Conservation (phyloP, 2,888 invertebrate species). For the Copidosoma aretas region DNA sequence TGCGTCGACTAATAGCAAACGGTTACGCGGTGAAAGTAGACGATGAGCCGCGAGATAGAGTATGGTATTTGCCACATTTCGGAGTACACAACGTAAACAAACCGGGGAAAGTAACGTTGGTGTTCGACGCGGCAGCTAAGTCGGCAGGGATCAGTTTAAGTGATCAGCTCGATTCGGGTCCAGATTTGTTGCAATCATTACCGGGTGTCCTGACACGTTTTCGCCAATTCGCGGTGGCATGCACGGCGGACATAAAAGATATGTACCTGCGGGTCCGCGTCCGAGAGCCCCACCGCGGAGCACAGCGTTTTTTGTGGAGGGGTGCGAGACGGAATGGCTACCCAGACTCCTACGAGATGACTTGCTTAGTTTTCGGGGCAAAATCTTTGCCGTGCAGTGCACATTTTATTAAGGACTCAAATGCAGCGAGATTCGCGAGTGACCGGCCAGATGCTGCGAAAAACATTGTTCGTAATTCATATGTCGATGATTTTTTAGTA, state of each 20-base stretch:
- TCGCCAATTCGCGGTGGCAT: conserved; percentile 28
- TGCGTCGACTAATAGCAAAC: neutral
- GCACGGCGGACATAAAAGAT: conserved; percentile 6
- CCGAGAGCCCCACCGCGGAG: conserved; percentile 1
- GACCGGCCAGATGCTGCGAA: conserved; percentile 31
- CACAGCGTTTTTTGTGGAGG: conserved; percentile 16
- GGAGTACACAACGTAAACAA: conserved; percentile 22
- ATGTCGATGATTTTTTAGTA: no score
- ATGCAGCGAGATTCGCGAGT: conserved; percentile 40
- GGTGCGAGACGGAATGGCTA: conserved; percentile 1
- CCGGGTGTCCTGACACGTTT: conserved; percentile 40
- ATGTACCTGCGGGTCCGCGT: conserved; percentile 17
- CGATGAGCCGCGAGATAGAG: neutral
- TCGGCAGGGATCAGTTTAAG: conserved; percentile 10
- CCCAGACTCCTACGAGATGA: conserved; percentile 42
- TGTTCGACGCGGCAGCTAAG: conserved; percentile 31
- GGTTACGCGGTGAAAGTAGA: conserved; percentile 1
- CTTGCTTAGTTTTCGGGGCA: conserved; percentile 46
- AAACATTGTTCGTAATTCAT: no score
- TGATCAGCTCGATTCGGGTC: conserved; percentile 14
- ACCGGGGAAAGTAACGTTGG: conserved; percentile 15
- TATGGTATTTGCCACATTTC: conserved; percentile 12
- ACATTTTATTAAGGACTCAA: conserved; percentile 46
- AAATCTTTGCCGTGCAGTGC: conserved; percentile 30
- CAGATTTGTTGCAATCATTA: conserved; percentile 24